These are phyloP conservation scores for Crossaster papposus DNA, from an alignment of 53 echinoderm and acorn worm species.

Conservation along the genomic window DNA sequence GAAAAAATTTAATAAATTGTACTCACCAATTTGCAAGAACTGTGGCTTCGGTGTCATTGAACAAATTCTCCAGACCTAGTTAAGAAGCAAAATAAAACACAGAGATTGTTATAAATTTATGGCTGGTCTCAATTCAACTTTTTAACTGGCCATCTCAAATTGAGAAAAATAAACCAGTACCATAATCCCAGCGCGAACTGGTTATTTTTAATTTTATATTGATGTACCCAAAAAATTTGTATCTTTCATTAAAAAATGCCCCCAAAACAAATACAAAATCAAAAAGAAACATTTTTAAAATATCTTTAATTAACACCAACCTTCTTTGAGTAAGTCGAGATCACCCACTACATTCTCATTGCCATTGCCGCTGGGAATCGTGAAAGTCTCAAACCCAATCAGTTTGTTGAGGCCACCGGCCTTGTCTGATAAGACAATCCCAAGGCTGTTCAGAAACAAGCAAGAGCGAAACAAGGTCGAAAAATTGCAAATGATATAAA, in stretches of 20 bases:
- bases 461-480: not conserved
- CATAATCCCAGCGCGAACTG: too few species aligned
- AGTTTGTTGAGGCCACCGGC: constrained; percentile 56
- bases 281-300: not conserved
- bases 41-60: constrained; percentile 18
- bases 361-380: not conserved
- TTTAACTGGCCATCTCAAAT: too few species aligned
- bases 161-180: too few species aligned
- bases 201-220: too few species aligned
- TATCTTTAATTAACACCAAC: constrained; percentile 23
- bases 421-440: constrained; percentile 69
- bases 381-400: constrained; percentile 54
- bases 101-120: too few species aligned
- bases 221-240: too few species aligned
- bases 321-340: constrained; percentile 62
- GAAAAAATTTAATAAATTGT: not conserved
- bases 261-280: too few species aligned
- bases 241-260: too few species aligned
- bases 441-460: constrained; percentile 61
- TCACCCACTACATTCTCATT: constrained; percentile 12
- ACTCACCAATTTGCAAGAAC: constrained; percentile 48
- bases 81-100: not conserved
- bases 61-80: constrained; percentile 48
- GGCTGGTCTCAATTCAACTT: too few species aligned
- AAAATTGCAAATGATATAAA: not conserved